Evolutionary conservation across 2,888 invertebrate species (phyloP).

Genomic region (Philonicus albiceps): DNA sequence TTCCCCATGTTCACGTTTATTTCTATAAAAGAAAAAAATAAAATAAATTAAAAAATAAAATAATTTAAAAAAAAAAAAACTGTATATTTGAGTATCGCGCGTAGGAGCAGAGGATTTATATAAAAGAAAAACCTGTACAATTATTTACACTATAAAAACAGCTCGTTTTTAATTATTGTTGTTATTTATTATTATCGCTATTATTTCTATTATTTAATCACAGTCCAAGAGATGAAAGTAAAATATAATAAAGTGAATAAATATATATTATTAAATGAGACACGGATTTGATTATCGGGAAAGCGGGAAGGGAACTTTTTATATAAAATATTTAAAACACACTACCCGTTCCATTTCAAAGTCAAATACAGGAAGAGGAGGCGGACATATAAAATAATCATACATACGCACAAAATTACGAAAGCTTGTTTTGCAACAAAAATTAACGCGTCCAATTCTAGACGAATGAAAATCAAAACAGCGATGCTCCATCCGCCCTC

Average conservation of each 20-base stretch:
- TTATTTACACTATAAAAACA: conserved; percentile 33
- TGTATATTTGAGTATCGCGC: not conserved
- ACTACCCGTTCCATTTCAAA: not conserved
- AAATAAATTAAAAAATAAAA: not conserved
- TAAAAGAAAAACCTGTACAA: conserved; percentile 22
- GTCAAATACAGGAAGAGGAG: not conserved
- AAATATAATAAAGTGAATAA: conserved; percentile 28
- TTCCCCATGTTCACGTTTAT: not conserved
- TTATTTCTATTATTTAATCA: conserved; percentile 39
- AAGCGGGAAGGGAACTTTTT: not conserved
- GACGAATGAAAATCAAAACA: not conserved
- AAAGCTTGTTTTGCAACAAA: not conserved
- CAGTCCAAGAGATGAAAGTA: conserved; percentile 34
- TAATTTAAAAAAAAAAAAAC: not conserved
- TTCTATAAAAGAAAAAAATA: not conserved
- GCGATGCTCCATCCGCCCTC: not conserved
- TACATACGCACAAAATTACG: not conserved
- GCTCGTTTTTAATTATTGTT: conserved; percentile 35
- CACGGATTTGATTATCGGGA: not conserved
- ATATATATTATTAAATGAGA: conserved; percentile 37
- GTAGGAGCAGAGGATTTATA: conserved; percentile 15
- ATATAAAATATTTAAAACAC: not conserved
- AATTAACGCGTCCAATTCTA: not conserved
- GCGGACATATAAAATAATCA: not conserved
- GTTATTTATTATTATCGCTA: conserved; percentile 38